phyloP scores from a whole-genome alignment of 1,140 invertebrate species.

The Aphelinus certus region DNA sequence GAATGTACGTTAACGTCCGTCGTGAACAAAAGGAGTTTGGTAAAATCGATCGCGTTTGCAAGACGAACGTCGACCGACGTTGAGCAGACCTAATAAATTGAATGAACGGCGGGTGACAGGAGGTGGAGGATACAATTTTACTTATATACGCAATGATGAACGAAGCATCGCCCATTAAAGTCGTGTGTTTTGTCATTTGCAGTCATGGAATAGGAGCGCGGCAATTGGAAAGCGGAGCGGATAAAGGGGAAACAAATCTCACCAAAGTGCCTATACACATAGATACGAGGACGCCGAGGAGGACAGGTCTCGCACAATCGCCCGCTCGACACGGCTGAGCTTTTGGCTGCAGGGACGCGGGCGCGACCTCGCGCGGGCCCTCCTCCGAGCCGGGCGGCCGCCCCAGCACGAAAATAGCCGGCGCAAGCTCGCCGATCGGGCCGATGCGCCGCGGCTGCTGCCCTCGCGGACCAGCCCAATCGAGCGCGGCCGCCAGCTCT shows the following conservation, averaged over 20 bases:
- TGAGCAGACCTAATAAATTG: no score
- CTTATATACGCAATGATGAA: no score
- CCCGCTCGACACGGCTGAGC: slow-evolving; percentile 11
- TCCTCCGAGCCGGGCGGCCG: not conserved
- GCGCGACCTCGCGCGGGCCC: not conserved
- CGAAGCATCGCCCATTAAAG: no score
- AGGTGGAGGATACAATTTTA: no score
- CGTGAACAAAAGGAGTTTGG: no score
- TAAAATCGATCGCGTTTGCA: no score
- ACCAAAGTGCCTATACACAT: no score
- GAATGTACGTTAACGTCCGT: no score
- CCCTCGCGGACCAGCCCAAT: not conserved
- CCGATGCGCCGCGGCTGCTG: not conserved
- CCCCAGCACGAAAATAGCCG: slow-evolving; percentile 11
- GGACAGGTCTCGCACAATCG: not conserved
- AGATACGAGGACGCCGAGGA: no score
- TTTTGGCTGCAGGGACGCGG: slow-evolving; percentile 4
- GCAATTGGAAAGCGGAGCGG: not conserved
- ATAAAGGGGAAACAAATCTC: not conserved
- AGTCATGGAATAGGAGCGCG: not conserved
- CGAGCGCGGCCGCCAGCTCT: not conserved
- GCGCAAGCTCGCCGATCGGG: not conserved
- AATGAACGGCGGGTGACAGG: no score
- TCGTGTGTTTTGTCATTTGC: no score
- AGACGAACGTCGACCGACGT: no score